Percentiles rank a stretch among this genome's conserved stretches.
Evolutionary conservation across 2,888 invertebrate species (phyloP).

Genomic region (Nephrotoma guestfalica): DNA sequence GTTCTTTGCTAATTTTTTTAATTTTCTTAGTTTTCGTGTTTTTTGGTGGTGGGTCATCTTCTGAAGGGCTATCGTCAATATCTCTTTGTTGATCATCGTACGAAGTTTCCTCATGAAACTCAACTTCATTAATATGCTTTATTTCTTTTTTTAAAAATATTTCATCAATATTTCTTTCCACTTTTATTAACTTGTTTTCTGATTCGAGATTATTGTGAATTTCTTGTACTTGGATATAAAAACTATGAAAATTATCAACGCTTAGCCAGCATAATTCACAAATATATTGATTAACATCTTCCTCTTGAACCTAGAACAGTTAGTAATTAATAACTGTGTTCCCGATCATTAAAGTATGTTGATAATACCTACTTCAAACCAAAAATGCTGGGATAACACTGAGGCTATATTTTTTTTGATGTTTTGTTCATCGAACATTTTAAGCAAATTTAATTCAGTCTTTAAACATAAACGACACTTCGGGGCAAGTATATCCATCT

Average conservation of each 20-base stretch:
- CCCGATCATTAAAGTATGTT: neutral
- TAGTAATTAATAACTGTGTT: neutral
- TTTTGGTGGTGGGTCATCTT: neutral
- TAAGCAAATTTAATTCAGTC: neutral
- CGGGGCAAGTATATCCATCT: neutral
- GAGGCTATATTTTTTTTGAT: neutral
- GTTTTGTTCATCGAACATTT: neutral
- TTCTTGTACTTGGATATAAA: neutral
- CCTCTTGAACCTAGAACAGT: neutral
- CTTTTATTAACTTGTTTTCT: too few relatives aligned
- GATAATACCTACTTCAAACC: neutral
- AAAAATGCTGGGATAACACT: neutral
- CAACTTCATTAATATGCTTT: too few relatives aligned
- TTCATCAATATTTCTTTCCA: too few relatives aligned
- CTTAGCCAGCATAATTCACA: neutral
- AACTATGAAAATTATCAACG: neutral
- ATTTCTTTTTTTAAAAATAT: too few relatives aligned
- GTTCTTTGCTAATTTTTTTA: neutral
- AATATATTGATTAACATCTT: neutral
- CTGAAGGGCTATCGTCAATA: neutral
- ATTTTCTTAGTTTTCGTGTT: neutral
- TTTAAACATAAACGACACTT: neutral
- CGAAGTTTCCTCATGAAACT: too few relatives aligned
- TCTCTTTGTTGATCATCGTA: neutral
- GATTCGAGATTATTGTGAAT: too few relatives aligned